phyloP scores from a whole-genome alignment of 2,797 vertebrate species.

The Apogon hyalosoma region DNA sequence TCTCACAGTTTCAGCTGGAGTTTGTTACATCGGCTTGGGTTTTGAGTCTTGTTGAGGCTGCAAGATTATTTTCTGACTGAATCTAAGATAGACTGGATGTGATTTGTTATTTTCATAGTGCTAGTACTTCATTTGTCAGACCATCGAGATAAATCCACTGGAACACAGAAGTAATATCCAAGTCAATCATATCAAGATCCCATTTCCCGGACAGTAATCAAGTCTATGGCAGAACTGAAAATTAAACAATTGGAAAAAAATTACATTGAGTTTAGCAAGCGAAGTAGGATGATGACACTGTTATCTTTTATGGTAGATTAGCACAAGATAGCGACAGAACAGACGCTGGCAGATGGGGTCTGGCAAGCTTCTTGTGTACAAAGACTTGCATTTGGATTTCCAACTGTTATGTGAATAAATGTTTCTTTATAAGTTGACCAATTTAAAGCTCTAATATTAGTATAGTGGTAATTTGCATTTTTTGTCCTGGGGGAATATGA shows the following conservation, averaged over 20 bases:
- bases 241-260: conserved; percentile 31
- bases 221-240: conserved; percentile 7
- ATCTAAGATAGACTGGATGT: not conserved
- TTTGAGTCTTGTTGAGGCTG: conserved; percentile 39
- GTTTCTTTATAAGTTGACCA: not conserved
- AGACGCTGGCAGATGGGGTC: conserved; percentile 1
- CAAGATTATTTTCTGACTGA: conserved; percentile 7
- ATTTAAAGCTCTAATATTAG: conserved; percentile 5
- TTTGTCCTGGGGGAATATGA: conserved; percentile 1
- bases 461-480: conserved; percentile 23
- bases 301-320: conserved; percentile 48
- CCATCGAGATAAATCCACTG: conserved; percentile 31
- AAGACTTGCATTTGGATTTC: conserved; percentile 17
- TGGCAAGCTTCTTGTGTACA: not conserved
- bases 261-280: conserved; percentile 30
- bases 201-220: conserved; percentile 47
- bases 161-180: conserved; percentile 28
- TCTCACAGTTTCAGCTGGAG: conserved; percentile 18
- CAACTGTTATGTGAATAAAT: conserved; percentile 13
- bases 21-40: conserved; percentile 37
- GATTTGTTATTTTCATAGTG: conserved; percentile 12
- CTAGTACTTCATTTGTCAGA: conserved; percentile 24
- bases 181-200: conserved; percentile 48
- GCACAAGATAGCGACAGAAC: conserved; percentile 12
- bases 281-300: conserved; percentile 23